Conservation (phyloP, 2,113 vertebrate species). For the Nyctibius bracteatus region DNA sequence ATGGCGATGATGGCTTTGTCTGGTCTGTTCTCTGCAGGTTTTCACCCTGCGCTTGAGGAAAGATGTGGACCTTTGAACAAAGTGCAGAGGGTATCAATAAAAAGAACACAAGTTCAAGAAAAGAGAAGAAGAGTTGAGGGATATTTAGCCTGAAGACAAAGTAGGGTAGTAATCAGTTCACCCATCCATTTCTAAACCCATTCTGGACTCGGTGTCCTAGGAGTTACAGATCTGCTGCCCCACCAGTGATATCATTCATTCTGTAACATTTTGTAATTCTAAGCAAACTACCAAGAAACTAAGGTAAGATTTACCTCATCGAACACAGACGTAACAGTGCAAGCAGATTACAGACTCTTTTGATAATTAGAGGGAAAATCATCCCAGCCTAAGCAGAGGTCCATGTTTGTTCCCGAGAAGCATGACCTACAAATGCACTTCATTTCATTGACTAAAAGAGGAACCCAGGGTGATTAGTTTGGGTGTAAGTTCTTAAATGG, state of each 20-base stretch:
- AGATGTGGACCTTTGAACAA: neutral
- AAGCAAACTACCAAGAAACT: neutral
- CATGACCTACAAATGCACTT: neutral
- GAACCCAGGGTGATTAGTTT: neutral
- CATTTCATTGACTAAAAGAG: neutral
- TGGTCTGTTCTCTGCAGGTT: neutral
- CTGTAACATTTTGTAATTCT: neutral
- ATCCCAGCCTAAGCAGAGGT: neutral
- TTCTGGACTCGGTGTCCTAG: neutral
- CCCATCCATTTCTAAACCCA: neutral
- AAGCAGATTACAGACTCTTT: neutral
- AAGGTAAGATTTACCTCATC: neutral
- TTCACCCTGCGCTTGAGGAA: neutral
- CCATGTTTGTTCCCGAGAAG: neutral
- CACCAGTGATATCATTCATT: neutral
- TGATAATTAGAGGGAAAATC: neutral
- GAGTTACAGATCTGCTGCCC: neutral
- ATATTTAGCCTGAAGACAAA: neutral
- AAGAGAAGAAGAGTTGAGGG: neutral
- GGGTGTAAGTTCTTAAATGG: neutral
- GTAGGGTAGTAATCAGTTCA: neutral
- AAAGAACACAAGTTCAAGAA: neutral
- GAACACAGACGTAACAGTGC: neutral
- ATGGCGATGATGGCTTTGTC: accelerated
- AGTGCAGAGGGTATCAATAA: neutral